Evolutionary conservation across 2,888 invertebrate species (phyloP), one percentile per base, ranked within the genome.

Genomic region (Protodeltote pygarga): DNA sequence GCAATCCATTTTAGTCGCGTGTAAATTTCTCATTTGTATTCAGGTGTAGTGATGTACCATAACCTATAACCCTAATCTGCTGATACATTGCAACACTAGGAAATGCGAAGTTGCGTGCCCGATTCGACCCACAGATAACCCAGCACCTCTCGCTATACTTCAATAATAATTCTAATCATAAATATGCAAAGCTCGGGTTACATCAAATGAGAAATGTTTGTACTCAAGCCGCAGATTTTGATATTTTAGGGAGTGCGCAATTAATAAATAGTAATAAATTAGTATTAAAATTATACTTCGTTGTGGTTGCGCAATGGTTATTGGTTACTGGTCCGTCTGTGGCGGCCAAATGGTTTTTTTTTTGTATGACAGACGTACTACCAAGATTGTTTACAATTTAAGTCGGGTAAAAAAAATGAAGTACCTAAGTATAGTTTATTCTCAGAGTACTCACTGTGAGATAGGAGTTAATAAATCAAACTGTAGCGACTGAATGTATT

Each of bases 91-190:
- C 50, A 33, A 13, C 40, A 52, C 44, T 25, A 48, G 52, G 54
- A 62, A 61, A 49, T 48, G 44, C 39, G 41, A 32, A 34, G 32
- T 50, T 59, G 58, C 49, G 54, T 46, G 49, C 32, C 38, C 35
- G 39, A 54, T 52, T 34, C 13, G 50, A 63, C 49, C 54, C 34
- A 27, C 21, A 17, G 59, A 59, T 63, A 59, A 44, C 62, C 53
- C 28, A 16, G 16, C 29, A 9, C 40, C 20, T 61, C 53, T 53
- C 28, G 50, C 51, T 62, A 59, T 65, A 52, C 52, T 49, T 58
- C 53, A 52, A 51, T 54, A 61, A 50, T 49, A 52, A 35, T 39
- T 42, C 32, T 48, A 50, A 45, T 46, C 51, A 44, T 48, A 45
- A 34, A 42, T 39, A 9, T 40, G 16, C 37, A 25, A 20, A 37